Conservation (phyloP, 2,113 vertebrate genomes). For the Coregonus clupeaformis region DNA sequence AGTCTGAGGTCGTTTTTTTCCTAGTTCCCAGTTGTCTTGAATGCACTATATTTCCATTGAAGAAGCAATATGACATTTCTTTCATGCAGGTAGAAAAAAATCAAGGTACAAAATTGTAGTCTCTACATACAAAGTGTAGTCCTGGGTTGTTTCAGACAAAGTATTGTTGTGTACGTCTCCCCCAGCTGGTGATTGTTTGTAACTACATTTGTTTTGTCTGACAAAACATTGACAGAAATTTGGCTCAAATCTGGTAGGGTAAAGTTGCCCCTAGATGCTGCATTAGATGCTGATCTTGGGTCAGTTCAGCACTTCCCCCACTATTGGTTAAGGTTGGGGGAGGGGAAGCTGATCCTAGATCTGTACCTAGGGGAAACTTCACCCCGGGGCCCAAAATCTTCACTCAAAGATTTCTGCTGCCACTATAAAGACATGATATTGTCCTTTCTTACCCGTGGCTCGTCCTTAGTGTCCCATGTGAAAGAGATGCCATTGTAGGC, state of each 20-base stretch:
- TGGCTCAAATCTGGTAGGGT: too few relatives aligned
- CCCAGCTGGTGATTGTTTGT: constrained; percentile 6
- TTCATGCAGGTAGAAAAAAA: background rate
- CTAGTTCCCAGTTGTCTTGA: background rate
- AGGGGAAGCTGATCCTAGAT: too few relatives aligned
- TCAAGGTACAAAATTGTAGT: background rate
- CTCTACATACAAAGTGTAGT: background rate
- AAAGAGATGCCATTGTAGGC: constrained; percentile 86
- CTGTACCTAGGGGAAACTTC: too few relatives aligned
- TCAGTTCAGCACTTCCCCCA: background rate
- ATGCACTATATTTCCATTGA: background rate
- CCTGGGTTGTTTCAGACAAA: background rate
- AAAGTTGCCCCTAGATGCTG: too few relatives aligned
- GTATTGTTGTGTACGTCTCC: constrained; percentile 15
- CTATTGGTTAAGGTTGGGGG: too few relatives aligned
- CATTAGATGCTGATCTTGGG: background rate
- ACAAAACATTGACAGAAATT: background rate
- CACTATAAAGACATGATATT: background rate
- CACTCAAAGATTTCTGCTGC: background rate
- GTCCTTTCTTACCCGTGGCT: constrained; percentile 78
- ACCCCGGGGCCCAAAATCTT: too few relatives aligned
- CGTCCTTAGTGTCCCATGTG: constrained; percentile 86
- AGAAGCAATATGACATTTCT: background rate
- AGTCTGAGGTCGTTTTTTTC: too few relatives aligned
- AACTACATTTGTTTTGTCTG: constrained; percentile 4